Percentiles rank a stretch among this genome's conserved stretches.
Evolutionary conservation across 2,797 vertebrate species (phyloP).

Genomic region (Scyliorhinus canicula): DNA sequence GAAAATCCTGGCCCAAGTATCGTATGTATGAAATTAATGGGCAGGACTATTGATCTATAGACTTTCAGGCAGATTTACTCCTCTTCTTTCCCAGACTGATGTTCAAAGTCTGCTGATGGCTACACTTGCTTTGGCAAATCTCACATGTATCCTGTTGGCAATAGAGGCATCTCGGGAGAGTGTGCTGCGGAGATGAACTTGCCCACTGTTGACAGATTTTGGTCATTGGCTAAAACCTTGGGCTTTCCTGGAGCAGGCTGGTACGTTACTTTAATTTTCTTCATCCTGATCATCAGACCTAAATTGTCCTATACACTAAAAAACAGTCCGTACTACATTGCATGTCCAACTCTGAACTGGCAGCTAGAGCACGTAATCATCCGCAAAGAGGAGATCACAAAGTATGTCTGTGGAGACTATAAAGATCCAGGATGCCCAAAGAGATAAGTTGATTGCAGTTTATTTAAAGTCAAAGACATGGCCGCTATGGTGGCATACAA

Average conservation of each 20-base stretch:
- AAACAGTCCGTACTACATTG: background rate
- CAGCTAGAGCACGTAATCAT: background rate
- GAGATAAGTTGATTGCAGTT: too few species aligned
- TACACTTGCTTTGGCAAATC: background rate
- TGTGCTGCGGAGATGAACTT: background rate
- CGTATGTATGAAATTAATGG: too few species aligned
- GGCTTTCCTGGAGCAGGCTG: background rate
- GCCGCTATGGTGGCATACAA: too few species aligned
- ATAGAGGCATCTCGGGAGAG: background rate
- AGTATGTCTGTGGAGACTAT: background rate
- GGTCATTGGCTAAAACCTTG: background rate
- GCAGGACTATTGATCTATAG: too few species aligned
- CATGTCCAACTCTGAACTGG: background rate
- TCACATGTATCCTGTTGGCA: background rate
- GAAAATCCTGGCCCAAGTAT: too few species aligned
- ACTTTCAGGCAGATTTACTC: background rate
- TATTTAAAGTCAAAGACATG: too few species aligned
- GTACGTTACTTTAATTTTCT: background rate
- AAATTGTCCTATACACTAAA: background rate
- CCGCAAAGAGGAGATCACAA: background rate
- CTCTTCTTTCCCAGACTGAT: background rate
- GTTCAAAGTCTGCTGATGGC: background rate
- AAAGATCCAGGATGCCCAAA: too few species aligned
- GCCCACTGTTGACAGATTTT: background rate
- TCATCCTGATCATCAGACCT: background rate